phyloP scores from a whole-genome alignment of 2,113 vertebrate species.

The Podarcis cretensis region DNA sequence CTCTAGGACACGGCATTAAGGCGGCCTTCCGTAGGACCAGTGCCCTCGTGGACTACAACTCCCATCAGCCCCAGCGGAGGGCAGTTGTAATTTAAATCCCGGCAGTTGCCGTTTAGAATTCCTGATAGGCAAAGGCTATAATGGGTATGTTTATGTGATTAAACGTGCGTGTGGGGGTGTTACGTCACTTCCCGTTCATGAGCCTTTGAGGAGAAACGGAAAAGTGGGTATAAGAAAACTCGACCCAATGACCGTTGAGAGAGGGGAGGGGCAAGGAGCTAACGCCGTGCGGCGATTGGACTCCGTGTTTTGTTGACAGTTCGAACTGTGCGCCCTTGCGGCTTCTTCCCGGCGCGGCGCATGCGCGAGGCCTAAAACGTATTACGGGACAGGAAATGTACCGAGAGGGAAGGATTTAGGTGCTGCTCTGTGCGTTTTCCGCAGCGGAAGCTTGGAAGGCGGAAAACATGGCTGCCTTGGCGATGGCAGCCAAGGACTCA shows the following conservation, averaged over 20 bases:
- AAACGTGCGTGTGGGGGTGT: no score
- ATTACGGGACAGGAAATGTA: background rate
- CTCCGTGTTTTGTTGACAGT: background rate
- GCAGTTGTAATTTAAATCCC: no score
- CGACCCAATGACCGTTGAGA: no score
- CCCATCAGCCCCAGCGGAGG: no score
- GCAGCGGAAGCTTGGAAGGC: background rate
- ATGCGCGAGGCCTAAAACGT: background rate
- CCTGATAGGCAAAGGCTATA: no score
- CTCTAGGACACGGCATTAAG: no score
- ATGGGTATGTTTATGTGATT: no score
- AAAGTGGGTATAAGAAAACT: background rate
- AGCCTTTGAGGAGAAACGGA: background rate
- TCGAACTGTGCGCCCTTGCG: no score
- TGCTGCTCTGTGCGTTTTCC: background rate
- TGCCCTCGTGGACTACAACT: no score
- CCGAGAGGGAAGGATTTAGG: background rate
- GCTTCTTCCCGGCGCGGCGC: no score
- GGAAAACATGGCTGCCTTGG: background rate
- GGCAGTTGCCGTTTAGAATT: no score
- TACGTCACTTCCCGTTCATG: background rate
- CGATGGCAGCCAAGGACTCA: background rate
- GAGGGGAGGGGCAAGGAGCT: background rate
- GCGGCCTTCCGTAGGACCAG: no score
- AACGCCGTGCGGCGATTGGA: background rate